phyloP scores from a whole-genome alignment of 2,888 invertebrate genomes.

The Lysandra bellargus region DNA sequence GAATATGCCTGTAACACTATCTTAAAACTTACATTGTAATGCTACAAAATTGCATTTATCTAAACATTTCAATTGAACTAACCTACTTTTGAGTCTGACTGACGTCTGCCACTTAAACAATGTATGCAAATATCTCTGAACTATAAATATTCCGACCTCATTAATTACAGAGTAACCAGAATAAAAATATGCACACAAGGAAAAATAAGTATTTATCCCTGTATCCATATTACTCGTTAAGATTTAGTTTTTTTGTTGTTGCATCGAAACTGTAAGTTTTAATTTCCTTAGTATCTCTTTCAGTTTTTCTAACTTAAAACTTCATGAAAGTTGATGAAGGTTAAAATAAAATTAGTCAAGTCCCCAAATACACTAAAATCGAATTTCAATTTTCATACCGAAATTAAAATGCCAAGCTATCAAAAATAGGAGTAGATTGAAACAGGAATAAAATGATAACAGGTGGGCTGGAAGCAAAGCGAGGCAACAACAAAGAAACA shows the following conservation, averaged over 20 bases:
- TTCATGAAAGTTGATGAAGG: too few relatives aligned
- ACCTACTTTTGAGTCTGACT: background rate
- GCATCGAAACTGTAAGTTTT: too few relatives aligned
- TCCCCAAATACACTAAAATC: constrained; percentile 33
- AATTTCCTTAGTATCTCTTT: too few relatives aligned
- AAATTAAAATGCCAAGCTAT: constrained; percentile 44
- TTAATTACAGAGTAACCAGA: background rate
- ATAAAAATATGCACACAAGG: background rate
- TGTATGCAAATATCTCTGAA: background rate
- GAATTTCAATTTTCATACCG: constrained; percentile 41
- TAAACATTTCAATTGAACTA: constrained; percentile 18
- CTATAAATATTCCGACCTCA: constrained; percentile 3
- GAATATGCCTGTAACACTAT: background rate
- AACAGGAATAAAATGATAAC: constrained; percentile 40
- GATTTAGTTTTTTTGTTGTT: too few relatives aligned
- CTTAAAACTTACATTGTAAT: background rate
- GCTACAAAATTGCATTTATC: background rate
- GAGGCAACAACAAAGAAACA: constrained; percentile 35
- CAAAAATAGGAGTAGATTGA: constrained; percentile 39
- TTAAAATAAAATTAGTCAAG: background rate
- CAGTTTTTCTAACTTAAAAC: background rate
- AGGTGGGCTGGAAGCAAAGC: constrained; percentile 34
- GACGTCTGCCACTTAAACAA: constrained; percentile 11
- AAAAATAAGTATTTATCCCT: too few relatives aligned
- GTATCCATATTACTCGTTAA: too few relatives aligned